Evolutionary conservation across 2,797 vertebrate genomes (phyloP).

Genomic region (Echeneis naucrates): DNA sequence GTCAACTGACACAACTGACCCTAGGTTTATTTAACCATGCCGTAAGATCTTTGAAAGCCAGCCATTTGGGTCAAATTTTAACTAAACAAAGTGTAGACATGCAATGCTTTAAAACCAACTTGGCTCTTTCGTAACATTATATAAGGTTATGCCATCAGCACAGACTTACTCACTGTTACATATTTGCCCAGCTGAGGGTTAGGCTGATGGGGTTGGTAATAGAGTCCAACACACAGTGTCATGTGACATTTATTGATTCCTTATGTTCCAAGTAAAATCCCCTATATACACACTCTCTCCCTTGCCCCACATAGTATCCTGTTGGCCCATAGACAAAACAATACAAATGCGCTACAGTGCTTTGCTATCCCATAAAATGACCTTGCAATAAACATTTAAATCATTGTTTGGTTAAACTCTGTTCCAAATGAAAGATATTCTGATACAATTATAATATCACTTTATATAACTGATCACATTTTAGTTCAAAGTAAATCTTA

Average conservation of each 20-base stretch:
- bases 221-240: constrained; percentile 61
- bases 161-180: constrained; percentile 69
- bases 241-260: constrained; percentile 60
- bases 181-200: constrained; percentile 55
- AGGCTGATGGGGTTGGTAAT: constrained; percentile 53
- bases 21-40: neutral
- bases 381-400: neutral
- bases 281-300: neutral
- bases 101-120: constrained; percentile 38
- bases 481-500: neutral
- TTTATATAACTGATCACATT: neutral
- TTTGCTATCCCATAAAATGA: neutral
- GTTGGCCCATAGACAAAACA: constrained; percentile 5
- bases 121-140: constrained; percentile 72
- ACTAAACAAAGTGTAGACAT: constrained; percentile 39
- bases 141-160: constrained; percentile 73
- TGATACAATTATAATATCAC: neutral
- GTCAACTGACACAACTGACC: neutral
- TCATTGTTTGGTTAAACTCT: neutral
- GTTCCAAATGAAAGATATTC: neutral
- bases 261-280: constrained; percentile 15
- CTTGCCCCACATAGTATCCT: neutral
- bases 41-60: constrained; percentile 2
- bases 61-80: constrained; percentile 17
- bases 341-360: neutral